Percentiles rank a stretch among this genome's conserved stretches.
Evolutionary conservation across 2,797 vertebrate species (phyloP).

Genomic region (Graptemys geographica): DNA sequence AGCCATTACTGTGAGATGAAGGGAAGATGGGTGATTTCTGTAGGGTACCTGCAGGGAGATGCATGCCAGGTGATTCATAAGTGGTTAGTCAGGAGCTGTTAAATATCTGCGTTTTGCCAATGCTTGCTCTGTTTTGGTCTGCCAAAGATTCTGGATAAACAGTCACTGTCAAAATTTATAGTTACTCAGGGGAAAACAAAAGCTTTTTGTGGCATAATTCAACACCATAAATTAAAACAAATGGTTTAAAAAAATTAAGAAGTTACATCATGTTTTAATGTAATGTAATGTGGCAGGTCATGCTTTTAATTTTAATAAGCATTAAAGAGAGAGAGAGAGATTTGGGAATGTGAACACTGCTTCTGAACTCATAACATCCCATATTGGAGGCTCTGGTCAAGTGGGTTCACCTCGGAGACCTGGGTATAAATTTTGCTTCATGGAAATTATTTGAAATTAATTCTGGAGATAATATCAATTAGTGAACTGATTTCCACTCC

Average conservation of each 20-base stretch:
- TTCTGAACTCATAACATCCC: conserved; percentile 37
- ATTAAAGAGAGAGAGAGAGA: conserved; percentile 2
- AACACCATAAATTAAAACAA: conserved; percentile 73
- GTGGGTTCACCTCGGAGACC: conserved; percentile 59
- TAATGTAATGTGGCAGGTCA: conserved; percentile 74
- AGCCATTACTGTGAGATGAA: conserved; percentile 14
- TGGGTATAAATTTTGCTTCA: conserved; percentile 48
- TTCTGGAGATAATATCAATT: conserved; percentile 49
- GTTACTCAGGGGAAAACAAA: conserved; percentile 74
- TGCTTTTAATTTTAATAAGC: conserved; percentile 71
- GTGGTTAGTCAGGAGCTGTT: conserved; percentile 56
- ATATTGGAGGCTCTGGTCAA: conserved; percentile 7
- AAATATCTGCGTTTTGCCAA: conserved; percentile 69
- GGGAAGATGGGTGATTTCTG: conserved; percentile 13
- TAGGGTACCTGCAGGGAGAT: conserved; percentile 29
- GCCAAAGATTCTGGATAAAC: conserved; percentile 70
- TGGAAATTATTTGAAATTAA: conserved; percentile 41
- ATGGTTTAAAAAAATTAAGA: conserved; percentile 66
- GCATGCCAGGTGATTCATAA: conserved; percentile 54
- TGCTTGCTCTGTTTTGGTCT: conserved; percentile 42
- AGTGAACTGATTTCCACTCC: conserved; percentile 48
- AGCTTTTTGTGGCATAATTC: conserved; percentile 71
- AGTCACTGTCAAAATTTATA: conserved; percentile 74
- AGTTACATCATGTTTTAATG: conserved; percentile 78
- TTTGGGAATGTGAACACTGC: conserved; percentile 41